phyloP scores from a whole-genome alignment of 2,888 invertebrate genomes.

The Ischnus inquisitorius region DNA sequence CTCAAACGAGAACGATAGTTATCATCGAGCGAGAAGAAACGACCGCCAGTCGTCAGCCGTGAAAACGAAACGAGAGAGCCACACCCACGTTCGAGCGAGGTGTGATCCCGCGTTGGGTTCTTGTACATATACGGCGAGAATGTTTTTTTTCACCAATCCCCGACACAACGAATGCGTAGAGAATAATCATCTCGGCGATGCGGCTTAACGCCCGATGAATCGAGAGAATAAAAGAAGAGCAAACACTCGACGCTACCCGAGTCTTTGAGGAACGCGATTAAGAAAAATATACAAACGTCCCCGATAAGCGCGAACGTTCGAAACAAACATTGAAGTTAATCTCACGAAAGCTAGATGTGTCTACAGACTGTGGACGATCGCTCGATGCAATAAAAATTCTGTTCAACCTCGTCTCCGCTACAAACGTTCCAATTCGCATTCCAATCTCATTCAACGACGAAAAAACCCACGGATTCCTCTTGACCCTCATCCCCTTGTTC shows the following conservation, averaged over 20 bases:
- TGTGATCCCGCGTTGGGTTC: slow-evolving; percentile 3
- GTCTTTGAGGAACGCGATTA: slow-evolving; percentile 8
- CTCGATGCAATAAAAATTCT: not conserved
- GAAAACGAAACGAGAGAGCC: slow-evolving; percentile 58
- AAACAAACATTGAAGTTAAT: slow-evolving; percentile 11
- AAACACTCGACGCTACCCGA: slow-evolving; percentile 7
- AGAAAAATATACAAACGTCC: slow-evolving; percentile 35
- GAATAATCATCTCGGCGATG: slow-evolving; percentile 2
- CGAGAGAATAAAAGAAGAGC: slow-evolving; percentile 27
- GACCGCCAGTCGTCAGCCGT: slow-evolving; percentile 37
- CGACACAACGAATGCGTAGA: not conserved
- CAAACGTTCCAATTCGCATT: slow-evolving; percentile 28
- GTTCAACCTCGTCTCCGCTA: not conserved
- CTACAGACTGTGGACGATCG: not conserved
- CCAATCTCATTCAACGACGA: slow-evolving; percentile 22
- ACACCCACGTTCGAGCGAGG: slow-evolving; percentile 46
- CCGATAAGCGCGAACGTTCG: slow-evolving; percentile 18
- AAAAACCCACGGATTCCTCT: slow-evolving; percentile 1
- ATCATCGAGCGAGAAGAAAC: slow-evolving; percentile 50
- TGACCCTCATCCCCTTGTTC: slow-evolving; percentile 3
- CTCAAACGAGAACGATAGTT: slow-evolving; percentile 60
- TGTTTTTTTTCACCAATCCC: not conserved
- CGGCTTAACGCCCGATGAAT: not conserved
- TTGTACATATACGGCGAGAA: not conserved
- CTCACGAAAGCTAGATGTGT: not conserved